Conservation (phyloP, 2,113 vertebrate species). For the Pomatostomus ruficeps region DNA sequence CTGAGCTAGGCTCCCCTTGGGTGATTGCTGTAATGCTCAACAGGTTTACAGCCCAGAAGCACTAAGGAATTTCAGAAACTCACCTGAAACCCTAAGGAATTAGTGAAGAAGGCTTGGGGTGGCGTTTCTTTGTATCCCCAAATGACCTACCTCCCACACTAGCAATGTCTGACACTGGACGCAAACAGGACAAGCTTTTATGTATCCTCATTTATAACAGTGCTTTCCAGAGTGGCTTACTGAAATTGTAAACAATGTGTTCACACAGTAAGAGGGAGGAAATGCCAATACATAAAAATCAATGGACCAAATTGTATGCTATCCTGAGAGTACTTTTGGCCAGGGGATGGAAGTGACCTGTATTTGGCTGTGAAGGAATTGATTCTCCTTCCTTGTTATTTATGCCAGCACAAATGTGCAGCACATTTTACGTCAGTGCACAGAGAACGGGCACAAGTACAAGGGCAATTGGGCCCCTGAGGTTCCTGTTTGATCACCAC, state of each 20-base stretch:
- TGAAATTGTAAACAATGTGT: background rate
- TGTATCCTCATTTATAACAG: background rate
- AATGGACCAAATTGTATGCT: background rate
- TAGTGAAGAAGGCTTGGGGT: background rate
- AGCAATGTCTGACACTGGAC: background rate
- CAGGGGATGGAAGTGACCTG: slow-evolving; percentile 43
- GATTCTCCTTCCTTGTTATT: background rate
- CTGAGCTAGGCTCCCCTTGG: background rate
- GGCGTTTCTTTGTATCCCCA: rapidly evolving
- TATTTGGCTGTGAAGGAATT: background rate
- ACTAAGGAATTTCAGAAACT: background rate
- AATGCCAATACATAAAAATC: slow-evolving; percentile 50
- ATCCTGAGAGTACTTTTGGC: slow-evolving; percentile 11
- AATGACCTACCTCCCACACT: background rate
- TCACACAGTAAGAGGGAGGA: background rate
- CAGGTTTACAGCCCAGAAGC: background rate
- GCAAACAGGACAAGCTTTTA: background rate
- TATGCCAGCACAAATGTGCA: background rate
- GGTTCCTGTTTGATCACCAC: background rate
- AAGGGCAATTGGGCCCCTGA: background rate
- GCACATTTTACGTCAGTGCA: slow-evolving; percentile 25
- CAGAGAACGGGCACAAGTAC: rapidly evolving
- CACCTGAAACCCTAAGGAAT: background rate
- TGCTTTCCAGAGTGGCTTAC: background rate
- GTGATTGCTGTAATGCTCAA: background rate